These are phyloP conservation scores for Prostheceraeus crozeri DNA, from an alignment of 2,888 invertebrate genomes.

Conservation along the genomic window DNA sequence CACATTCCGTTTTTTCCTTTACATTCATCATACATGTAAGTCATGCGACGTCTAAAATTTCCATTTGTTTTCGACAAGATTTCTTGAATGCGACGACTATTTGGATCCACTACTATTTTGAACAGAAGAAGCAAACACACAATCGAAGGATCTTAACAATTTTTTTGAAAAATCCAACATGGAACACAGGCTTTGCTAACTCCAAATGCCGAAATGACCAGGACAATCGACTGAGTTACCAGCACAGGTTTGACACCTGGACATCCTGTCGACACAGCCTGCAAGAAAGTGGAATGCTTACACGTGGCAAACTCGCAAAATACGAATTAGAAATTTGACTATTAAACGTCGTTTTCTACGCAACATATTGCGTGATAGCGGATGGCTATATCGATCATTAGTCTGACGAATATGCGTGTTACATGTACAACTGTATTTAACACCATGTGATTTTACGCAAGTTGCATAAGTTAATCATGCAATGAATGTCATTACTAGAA, in stretches of 20 bases:
- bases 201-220: constrained; percentile 99
- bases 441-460: too few relatives aligned
- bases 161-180: constrained; percentile 93
- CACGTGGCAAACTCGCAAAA: too few relatives aligned
- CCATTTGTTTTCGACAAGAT: constrained; percentile 90
- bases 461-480: too few relatives aligned
- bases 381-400: too few relatives aligned
- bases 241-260: constrained; percentile 55
- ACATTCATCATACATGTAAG: constrained; percentile 92
- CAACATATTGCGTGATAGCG: too few relatives aligned
- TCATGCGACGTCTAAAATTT: constrained; percentile 83
- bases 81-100: constrained; percentile 83
- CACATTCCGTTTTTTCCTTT: constrained; percentile 97
- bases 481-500: too few relatives aligned
- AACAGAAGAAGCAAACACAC: constrained; percentile 99
- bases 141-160: constrained; percentile 89
- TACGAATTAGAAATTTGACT: too few relatives aligned
- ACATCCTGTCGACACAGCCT: constrained; percentile 82
- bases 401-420: too few relatives aligned
- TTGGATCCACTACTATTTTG: constrained; percentile 85
- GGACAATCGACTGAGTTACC: constrained; percentile 97
- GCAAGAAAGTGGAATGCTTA: too few relatives aligned
- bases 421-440: too few relatives aligned
- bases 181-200: constrained; percentile 93
- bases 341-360: too few relatives aligned